A percentile compares a stretch with the other conserved stretches of the same genome.
Conservation (phyloP, 2,113 vertebrate species). For the Pogona vitticeps region DNA sequence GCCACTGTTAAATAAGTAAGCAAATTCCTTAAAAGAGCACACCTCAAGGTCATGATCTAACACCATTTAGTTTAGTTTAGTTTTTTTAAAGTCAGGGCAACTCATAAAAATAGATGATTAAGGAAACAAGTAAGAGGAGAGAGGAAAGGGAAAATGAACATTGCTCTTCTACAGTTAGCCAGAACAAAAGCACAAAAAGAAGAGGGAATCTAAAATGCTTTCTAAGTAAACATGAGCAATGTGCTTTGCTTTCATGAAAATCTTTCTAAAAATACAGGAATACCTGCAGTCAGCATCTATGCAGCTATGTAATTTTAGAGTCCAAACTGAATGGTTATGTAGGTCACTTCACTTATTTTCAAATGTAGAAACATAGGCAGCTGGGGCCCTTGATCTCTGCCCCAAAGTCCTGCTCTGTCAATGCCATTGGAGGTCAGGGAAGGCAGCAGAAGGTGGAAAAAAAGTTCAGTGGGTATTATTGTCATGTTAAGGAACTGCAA, state of each 20-base stretch:
- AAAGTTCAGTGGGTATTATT: too few relatives aligned
- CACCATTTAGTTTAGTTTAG: background rate
- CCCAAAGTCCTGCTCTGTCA: too few relatives aligned
- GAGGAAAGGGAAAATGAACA: background rate
- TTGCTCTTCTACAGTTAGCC: rapidly evolving
- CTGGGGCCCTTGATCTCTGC: background rate
- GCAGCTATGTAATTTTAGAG: background rate
- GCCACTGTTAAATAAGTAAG: background rate
- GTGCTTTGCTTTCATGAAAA: background rate
- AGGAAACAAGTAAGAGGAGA: background rate
- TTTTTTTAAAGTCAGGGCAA: background rate
- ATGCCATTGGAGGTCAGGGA: background rate
- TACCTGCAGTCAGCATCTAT: background rate
- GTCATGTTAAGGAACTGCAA: too few relatives aligned
- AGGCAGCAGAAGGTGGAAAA: constrained; percentile 4
- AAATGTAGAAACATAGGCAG: too few relatives aligned
- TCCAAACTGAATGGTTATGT: background rate
- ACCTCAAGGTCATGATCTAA: constrained; percentile 18
- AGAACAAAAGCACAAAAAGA: background rate
- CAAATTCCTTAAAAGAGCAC: background rate
- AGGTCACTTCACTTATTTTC: background rate
- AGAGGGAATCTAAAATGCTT: background rate
- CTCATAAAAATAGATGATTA: background rate
- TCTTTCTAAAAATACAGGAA: background rate
- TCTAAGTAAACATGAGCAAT: background rate